phyloP scores from a whole-genome alignment of 2,113 vertebrate genomes.

The Antechinus flavipes region DNA sequence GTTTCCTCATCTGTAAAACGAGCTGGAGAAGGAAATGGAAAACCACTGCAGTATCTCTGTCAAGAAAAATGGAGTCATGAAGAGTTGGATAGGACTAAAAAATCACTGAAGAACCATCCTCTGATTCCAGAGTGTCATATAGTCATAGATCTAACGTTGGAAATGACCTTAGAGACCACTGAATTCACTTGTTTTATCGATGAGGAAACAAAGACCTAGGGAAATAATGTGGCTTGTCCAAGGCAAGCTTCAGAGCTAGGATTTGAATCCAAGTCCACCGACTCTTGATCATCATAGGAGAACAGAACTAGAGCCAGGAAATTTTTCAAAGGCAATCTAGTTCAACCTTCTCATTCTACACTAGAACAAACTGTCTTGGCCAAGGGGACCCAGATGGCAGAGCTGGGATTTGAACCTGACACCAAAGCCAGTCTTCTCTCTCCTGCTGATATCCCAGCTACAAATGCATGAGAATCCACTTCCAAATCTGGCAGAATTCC shows the following conservation, averaged over 20 bases:
- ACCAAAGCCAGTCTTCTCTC: background rate
- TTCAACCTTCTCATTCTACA: background rate
- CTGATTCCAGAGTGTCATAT: background rate
- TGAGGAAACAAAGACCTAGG: background rate
- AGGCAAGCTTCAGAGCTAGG: background rate
- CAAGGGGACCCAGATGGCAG: background rate
- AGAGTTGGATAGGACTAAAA: background rate
- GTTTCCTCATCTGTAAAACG: background rate
- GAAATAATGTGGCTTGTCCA: background rate
- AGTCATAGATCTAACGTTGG: background rate
- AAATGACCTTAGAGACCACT: background rate
- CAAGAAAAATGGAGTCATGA: background rate
- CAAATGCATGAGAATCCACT: accelerated
- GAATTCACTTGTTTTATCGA: background rate
- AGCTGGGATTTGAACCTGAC: no score
- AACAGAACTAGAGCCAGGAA: background rate
- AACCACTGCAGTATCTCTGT: background rate
- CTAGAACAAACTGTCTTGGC: background rate
- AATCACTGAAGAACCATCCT: background rate
- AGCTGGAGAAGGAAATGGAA: background rate
- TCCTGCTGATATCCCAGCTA: background rate
- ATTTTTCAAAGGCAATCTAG: background rate
- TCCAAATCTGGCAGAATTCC: background rate
- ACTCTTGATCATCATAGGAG: background rate
- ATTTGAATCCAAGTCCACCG: background rate